Percentiles rank a stretch among this genome's conserved stretches.
phyloP scores from a whole-genome alignment of 2,113 vertebrate genomes.

The Gorsachius goisagi region DNA sequence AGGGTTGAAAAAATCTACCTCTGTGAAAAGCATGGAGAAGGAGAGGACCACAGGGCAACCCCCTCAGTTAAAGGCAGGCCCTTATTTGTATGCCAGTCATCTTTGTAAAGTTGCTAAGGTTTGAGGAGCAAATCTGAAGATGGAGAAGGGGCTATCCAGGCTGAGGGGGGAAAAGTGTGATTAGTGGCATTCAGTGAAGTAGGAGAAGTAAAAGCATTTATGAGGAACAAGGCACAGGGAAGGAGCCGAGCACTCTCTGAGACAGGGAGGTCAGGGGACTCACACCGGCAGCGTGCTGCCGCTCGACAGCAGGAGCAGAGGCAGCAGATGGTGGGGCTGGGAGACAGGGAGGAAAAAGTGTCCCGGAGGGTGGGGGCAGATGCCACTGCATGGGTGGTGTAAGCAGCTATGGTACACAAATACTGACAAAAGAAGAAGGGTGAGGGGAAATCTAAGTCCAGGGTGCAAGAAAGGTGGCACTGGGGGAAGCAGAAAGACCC shows the following conservation, averaged over 20 bases:
- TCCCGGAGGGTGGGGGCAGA: neutral
- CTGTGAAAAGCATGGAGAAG: neutral
- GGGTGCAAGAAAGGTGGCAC: neutral
- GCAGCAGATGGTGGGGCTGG: neutral
- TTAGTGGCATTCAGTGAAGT: neutral
- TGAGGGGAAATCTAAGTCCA: neutral
- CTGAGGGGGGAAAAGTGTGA: neutral
- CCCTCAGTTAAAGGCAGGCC: neutral
- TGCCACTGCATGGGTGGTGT: fast-evolving
- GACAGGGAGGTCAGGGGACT: neutral
- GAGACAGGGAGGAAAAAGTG: neutral
- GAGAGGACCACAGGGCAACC: neutral
- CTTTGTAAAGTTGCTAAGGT: neutral
- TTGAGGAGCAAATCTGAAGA: neutral
- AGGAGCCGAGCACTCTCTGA: fast-evolving
- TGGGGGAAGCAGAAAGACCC: neutral
- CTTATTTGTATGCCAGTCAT: neutral
- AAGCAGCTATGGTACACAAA: neutral
- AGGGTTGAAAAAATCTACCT: neutral
- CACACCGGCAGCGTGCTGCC: fast-evolving
- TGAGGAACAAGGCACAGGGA: neutral
- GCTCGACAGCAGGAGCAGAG: neutral
- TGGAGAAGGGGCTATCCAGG: neutral
- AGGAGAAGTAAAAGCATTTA: neutral
- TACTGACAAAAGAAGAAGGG: neutral